phyloP scores from a whole-genome alignment of 2,888 invertebrate species.

The Antitype chi region DNA sequence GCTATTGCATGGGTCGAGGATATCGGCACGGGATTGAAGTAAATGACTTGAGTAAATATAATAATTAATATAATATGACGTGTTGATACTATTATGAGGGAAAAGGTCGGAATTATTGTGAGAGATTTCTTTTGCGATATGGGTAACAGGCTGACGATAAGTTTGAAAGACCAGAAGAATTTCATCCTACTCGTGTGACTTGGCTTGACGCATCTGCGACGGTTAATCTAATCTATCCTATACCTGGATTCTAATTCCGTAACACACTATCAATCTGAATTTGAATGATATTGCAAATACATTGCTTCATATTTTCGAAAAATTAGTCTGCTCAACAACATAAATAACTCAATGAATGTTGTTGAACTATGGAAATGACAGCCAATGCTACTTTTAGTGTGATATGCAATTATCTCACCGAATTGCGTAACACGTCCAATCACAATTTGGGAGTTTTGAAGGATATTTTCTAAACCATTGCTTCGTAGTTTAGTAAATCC shows the following conservation, averaged over 20 bases:
- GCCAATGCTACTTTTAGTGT: background rate
- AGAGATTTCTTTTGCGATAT: slow-evolving; percentile 17
- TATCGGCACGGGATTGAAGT: slow-evolving; percentile 38
- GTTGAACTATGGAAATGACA: background rate
- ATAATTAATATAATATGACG: slow-evolving; percentile 30
- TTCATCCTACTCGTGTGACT: background rate
- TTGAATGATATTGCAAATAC: background rate
- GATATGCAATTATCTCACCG: background rate
- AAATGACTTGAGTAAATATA: slow-evolving; percentile 48
- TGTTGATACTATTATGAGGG: slow-evolving; percentile 24
- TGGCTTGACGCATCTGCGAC: background rate
- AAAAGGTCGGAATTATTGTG: slow-evolving; percentile 39
- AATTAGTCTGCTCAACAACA: background rate
- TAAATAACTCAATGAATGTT: background rate
- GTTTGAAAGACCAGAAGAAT: background rate
- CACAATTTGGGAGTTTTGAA: background rate
- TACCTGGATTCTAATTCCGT: background rate
- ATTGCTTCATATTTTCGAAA: background rate
- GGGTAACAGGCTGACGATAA: slow-evolving; percentile 5
- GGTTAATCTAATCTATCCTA: background rate
- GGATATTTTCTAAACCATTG: background rate
- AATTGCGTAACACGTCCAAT: background rate
- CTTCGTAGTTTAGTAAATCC: background rate
- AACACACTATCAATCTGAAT: background rate
- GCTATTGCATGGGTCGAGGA: slow-evolving; percentile 37